Evolutionary conservation across 2,113 vertebrate species (phyloP).

Genomic region (Felis chaus): DNA sequence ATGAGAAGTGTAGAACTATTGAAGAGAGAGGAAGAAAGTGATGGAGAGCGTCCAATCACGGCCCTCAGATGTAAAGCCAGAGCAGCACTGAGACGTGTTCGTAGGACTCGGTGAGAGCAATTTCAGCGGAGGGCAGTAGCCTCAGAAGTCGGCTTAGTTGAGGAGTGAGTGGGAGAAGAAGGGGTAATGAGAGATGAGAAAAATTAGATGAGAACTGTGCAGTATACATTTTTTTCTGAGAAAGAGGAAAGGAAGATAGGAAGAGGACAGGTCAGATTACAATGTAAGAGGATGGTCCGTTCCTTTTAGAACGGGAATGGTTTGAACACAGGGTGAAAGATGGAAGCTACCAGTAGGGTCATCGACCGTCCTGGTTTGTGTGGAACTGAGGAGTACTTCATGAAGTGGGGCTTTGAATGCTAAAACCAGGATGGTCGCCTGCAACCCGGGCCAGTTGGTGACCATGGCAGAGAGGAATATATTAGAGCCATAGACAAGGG

Average conservation of each 20-base stretch:
- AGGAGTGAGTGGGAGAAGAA: not conserved
- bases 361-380: not conserved
- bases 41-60: not conserved
- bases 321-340: not conserved
- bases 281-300: not conserved
- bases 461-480: not conserved
- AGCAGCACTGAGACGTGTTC: not conserved
- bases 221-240: not conserved
- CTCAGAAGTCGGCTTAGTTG: not conserved
- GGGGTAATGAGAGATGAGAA: not conserved
- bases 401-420: not conserved
- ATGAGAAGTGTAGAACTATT: not conserved
- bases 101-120: not conserved
- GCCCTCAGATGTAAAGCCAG: not conserved
- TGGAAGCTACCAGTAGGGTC: not conserved
- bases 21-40: not conserved
- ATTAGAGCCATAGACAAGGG: not conserved
- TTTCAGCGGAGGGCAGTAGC: not conserved
- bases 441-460: not conserved
- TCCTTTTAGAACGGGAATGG: not conserved
- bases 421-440: not conserved
- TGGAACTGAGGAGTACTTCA: not conserved
- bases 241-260: not conserved
- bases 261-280: not conserved
- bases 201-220: not conserved